Percentiles rank a stretch among this genome's conserved stretches.
Conservation (phyloP, 2,113 vertebrate species). For the Corythornis cristatus region DNA sequence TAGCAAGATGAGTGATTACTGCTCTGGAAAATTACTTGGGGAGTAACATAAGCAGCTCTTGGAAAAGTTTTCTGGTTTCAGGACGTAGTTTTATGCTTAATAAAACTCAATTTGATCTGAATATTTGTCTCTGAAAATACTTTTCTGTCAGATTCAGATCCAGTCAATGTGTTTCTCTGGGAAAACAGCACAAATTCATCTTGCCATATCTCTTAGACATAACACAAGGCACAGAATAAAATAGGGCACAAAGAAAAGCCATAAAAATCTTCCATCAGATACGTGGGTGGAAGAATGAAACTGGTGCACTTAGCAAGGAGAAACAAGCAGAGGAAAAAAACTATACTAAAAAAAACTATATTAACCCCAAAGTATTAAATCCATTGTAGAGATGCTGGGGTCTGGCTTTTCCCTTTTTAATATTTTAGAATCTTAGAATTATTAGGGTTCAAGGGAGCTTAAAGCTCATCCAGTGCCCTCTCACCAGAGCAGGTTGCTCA, state of each 20-base stretch:
- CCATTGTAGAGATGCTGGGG: not conserved
- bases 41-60: not conserved
- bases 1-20: not conserved
- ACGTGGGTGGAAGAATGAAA: not conserved
- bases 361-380: not conserved
- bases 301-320: not conserved
- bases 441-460: too few species aligned
- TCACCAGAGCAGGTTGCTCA: too few species aligned
- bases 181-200: not conserved
- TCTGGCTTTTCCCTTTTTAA: not conserved
- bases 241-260: not conserved
- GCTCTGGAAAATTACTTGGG: not conserved
- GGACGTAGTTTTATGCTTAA: not conserved
- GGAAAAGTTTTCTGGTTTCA: not conserved
- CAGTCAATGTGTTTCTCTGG: not conserved
- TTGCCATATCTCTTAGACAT: not conserved
- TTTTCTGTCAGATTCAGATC: not conserved
- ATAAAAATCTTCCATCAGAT: not conserved
- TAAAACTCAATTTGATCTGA: not conserved
- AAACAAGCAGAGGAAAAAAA: not conserved
- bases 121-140: not conserved
- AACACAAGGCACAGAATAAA: not conserved
- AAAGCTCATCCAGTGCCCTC: too few species aligned
- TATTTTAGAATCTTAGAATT: too few species aligned
- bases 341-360: fast-evolving